phyloP scores from a whole-genome alignment of 2,888 invertebrate species.

The Parthenolecanium corni region DNA sequence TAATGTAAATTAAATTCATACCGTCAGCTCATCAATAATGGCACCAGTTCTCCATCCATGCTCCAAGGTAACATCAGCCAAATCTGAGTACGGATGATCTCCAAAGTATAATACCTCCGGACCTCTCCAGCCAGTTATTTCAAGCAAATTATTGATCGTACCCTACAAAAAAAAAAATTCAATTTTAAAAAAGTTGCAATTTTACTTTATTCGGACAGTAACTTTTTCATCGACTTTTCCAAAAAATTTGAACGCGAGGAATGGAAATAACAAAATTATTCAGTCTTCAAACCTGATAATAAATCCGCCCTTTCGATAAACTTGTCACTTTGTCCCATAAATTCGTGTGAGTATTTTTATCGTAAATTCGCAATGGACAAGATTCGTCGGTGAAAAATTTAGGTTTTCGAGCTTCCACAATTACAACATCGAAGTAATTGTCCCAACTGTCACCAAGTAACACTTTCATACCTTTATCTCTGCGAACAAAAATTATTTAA shows the following conservation, averaged over 20 bases:
- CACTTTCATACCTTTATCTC: conserved; percentile 82
- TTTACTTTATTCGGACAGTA: too few species aligned
- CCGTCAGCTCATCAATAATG: conserved; percentile 86
- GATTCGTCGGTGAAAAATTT: conserved; percentile 88
- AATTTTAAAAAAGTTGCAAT: background rate
- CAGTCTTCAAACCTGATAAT: conserved; percentile 86
- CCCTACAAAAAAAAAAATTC: conserved; percentile 53
- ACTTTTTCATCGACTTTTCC: too few species aligned
- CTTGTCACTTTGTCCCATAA: conserved; percentile 84
- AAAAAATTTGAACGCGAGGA: too few species aligned
- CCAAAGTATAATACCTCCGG: conserved; percentile 93
- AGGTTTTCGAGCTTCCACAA: conserved; percentile 91
- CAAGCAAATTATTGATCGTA: conserved; percentile 80
- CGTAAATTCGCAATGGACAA: conserved; percentile 78
- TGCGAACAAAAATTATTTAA: conserved; percentile 39
- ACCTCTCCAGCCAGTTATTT: conserved; percentile 84
- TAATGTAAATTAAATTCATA: conserved; percentile 38
- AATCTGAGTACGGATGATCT: conserved; percentile 93
- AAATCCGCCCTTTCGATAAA: conserved; percentile 77
- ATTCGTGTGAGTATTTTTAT: conserved; percentile 65
- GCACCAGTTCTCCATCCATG: conserved; percentile 98
- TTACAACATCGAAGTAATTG: conserved; percentile 82
- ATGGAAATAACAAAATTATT: background rate
- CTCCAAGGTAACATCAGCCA: conserved; percentile 89
- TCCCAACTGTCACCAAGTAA: conserved; percentile 81